Evolutionary conservation across 1,140 invertebrate genomes (phyloP).

Genomic region (Lithobius niger): DNA sequence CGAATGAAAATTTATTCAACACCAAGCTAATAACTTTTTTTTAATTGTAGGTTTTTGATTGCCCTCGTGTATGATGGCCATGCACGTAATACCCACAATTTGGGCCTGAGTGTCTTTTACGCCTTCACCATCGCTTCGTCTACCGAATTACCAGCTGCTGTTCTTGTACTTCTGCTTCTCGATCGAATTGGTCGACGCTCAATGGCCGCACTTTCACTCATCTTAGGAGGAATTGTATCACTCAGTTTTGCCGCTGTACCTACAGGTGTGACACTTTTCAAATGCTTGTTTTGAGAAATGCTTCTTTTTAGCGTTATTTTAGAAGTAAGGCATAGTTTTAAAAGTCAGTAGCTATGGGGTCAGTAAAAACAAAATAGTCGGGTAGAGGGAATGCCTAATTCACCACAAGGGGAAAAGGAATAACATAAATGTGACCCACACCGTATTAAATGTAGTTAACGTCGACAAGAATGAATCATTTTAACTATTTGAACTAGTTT

Average conservation of each 20-base stretch:
- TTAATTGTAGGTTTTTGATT: constrained; percentile 51
- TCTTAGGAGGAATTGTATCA: constrained; percentile 63
- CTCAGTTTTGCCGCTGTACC: constrained; percentile 55
- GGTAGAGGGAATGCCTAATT: no score
- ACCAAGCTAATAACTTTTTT: constrained; percentile 2
- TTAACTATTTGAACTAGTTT: no score
- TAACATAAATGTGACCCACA: no score
- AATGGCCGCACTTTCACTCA: constrained; percentile 63
- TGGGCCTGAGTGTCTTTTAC: constrained; percentile 62
- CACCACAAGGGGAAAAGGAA: no score
- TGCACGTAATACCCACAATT: constrained; percentile 62
- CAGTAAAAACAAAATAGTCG: no score
- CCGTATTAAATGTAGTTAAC: no score
- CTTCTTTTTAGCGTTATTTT: no score
- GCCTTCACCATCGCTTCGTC: constrained; percentile 69
- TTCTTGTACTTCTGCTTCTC: constrained; percentile 58
- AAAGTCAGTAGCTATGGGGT: no score
- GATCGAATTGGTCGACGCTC: constrained; percentile 71
- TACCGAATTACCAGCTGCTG: constrained; percentile 68
- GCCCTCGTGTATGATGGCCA: constrained; percentile 75
- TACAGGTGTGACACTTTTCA: no score
- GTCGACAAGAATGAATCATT: no score
- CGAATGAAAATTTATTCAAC: constrained; percentile 7
- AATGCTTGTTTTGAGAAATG: no score
- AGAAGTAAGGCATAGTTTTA: no score